Base-by-base conservation (phyloP, 2,888 invertebrate genomes). In the Plebejus melissa region DNA sequence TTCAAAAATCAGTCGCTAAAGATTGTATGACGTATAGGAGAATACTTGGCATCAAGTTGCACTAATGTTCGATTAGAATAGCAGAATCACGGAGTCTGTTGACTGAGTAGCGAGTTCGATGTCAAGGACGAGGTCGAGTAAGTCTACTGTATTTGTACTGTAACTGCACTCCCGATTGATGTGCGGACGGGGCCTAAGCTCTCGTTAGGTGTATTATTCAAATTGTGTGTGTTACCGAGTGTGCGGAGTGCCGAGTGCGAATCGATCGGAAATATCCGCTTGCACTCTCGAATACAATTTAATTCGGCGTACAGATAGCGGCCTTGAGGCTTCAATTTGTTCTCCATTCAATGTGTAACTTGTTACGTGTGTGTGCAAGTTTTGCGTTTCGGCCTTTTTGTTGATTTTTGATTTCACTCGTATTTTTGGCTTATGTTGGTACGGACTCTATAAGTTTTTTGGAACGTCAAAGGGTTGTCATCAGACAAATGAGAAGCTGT, bases 171-270 rank as follows among this genome's bases (percentile, higher is more conserved):
- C 1, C 16, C 54, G 54, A 54, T 54, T 54, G 85, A 84, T 82
- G 82, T 86, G 90, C 88, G 65, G 65, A 32, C 88, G 87, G 88
- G 90, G 85, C 87, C 84, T 85, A 75, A 32, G 85, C 86, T 54
- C 87, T 88, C 88, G 90, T 88, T 90, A 89, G 86, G 87, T 86
- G 87, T 90, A 86, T 91, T 91, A 91, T 91, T 90, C 90, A 90
- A 91, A 90, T 90, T 85, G 86, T 85, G 85, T 85, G 83, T 85
- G 82, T 84, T 76, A 79, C 79, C 80, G 78, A 77, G 77, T 76
- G 78, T 80, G 41, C 41, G 84, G 83, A 87, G 50, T 16, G 79
- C 79, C 80, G 78, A 77, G 78, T 75, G 79, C 80, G 84, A 83
- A 87, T 88, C 87, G 89, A 90, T 88, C 86, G 77, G 77, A 77